Evolutionary conservation across 2,888 invertebrate species (phyloP).

Genomic region (Prosopocoilus inquinatus): DNA sequence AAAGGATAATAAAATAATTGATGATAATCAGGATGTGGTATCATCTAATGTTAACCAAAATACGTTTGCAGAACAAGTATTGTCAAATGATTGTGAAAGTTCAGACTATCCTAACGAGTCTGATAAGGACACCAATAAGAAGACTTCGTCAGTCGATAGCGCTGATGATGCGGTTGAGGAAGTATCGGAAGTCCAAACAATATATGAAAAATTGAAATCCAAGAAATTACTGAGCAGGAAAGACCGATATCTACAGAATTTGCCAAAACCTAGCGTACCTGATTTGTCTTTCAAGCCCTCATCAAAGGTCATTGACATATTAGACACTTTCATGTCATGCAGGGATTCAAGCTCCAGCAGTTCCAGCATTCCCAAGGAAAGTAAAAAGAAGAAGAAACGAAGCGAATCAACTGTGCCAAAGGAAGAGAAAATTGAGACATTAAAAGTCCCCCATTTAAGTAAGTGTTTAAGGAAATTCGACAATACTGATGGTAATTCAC

Average conservation of each 20-base stretch:
- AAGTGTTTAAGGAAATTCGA: background rate
- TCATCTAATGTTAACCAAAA: too few relatives aligned
- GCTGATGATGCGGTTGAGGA: background rate
- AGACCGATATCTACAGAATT: slow-evolving; percentile 8
- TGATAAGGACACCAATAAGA: background rate
- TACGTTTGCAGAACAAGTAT: background rate
- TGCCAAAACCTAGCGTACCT: slow-evolving; percentile 8
- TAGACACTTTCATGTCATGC: slow-evolving; percentile 5
- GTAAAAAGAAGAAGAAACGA: background rate
- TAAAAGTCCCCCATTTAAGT: background rate
- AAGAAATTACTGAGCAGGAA: slow-evolving; percentile 12
- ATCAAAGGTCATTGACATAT: background rate
- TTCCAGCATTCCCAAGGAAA: background rate
- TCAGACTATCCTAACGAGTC: background rate
- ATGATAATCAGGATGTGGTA: too few relatives aligned
- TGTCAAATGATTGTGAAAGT: background rate
- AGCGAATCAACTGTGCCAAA: background rate
- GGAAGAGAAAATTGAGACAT: background rate
- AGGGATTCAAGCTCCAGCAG: slow-evolving; percentile 1
- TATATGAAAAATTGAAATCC: background rate
- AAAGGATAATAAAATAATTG: too few relatives aligned
- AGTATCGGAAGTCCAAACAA: background rate
- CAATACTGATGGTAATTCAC: too few relatives aligned
- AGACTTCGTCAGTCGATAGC: slow-evolving; percentile 3
- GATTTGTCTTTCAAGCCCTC: slow-evolving; percentile 14